A percentile compares a stretch with the other conserved stretches of the same genome.
phyloP scores from a whole-genome alignment of 2,113 vertebrate species.

The Odocoileus virginianus region DNA sequence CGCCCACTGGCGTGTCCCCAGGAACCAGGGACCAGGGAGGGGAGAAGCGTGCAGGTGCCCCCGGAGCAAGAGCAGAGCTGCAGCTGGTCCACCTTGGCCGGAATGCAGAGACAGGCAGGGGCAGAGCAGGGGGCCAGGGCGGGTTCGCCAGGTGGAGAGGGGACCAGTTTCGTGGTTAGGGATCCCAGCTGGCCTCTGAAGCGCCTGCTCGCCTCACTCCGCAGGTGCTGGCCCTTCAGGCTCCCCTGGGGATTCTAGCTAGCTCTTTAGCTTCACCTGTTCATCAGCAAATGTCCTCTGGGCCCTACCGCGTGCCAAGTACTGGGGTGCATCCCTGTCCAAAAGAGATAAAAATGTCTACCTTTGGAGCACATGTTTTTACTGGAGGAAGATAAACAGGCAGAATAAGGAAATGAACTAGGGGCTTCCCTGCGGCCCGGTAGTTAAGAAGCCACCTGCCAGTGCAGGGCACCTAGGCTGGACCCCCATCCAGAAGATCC shows the following conservation, averaged over 20 bases:
- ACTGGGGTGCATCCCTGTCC: neutral
- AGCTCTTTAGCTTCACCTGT: neutral
- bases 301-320: neutral
- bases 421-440: neutral
- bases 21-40: neutral
- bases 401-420: neutral
- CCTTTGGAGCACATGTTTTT: neutral
- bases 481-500: neutral
- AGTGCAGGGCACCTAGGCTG: neutral
- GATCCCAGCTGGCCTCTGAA: neutral
- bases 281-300: accelerated
- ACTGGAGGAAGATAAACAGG: neutral
- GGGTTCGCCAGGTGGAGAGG: accelerated
- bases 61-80: neutral
- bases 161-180: accelerated
- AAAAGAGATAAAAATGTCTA: neutral
- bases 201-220: neutral
- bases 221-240: neutral
- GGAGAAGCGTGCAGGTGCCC: accelerated
- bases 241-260: neutral
- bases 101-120: neutral
- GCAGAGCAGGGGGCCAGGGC: neutral
- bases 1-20: neutral
- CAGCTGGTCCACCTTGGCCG: neutral
- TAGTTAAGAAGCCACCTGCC: neutral